Evolutionary conservation across 2,888 invertebrate genomes (phyloP).

Genomic region (Leucoma salicis): DNA sequence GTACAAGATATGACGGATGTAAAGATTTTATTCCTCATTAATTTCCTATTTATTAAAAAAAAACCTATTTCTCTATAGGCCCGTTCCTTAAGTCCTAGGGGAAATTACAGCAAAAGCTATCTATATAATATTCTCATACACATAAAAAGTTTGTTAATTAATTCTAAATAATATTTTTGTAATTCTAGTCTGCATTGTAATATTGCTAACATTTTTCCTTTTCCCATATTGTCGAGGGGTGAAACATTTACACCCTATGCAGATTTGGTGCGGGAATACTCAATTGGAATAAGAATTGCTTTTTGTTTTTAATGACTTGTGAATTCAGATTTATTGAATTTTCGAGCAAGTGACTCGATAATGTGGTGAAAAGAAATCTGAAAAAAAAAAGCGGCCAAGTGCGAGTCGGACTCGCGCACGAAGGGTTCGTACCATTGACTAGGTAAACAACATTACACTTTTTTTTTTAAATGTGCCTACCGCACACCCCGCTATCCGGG

Average conservation of each 20-base stretch:
- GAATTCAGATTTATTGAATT: slow-evolving; percentile 18
- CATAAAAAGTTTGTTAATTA: not conserved
- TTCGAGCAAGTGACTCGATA: slow-evolving; percentile 8
- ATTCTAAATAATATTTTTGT: not conserved
- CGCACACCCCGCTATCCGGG: too few relatives aligned
- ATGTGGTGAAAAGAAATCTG: slow-evolving; percentile 1
- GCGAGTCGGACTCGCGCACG: too few relatives aligned
- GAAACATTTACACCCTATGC: slow-evolving; percentile 17
- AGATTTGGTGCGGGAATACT: slow-evolving; percentile 22
- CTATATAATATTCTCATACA: not conserved
- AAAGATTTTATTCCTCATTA: too few relatives aligned
- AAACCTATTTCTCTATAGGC: too few relatives aligned
- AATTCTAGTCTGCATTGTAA: slow-evolving; percentile 32
- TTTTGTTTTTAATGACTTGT: slow-evolving; percentile 28
- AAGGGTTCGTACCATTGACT: too few relatives aligned
- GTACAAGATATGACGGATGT: too few relatives aligned
- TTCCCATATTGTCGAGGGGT: slow-evolving; percentile 41
- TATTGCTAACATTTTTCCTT: slow-evolving; percentile 63
- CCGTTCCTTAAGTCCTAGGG: too few relatives aligned
- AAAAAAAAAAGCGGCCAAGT: not conserved
- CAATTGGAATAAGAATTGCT: too few relatives aligned
- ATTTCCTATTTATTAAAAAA: too few relatives aligned
- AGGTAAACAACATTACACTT: too few relatives aligned
- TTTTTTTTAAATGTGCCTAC: too few relatives aligned
- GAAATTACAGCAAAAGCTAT: too few relatives aligned